Evolutionary conservation across 2,888 invertebrate genomes (phyloP).

Genomic region (Hylaea fasciaria): DNA sequence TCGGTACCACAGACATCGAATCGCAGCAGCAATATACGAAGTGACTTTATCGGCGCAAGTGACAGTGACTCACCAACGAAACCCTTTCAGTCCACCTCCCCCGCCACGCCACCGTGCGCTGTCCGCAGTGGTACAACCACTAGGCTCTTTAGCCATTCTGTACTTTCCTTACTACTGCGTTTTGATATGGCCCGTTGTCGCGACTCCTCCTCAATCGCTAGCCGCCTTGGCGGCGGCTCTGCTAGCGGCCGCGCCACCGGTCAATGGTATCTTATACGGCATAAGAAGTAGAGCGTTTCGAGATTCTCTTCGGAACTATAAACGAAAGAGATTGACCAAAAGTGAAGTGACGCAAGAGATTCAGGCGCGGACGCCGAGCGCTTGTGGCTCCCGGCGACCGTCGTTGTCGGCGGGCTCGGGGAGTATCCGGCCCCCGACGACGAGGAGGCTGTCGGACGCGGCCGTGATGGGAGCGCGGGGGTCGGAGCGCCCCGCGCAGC

Average conservation of each 20-base stretch:
- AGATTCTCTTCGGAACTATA: constrained; percentile 90
- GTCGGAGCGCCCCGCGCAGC: constrained; percentile 80
- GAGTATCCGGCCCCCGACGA: constrained; percentile 74
- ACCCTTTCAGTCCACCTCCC: constrained; percentile 90
- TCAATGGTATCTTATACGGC: constrained; percentile 92
- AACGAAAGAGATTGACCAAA: constrained; percentile 91
- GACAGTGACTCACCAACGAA: constrained; percentile 92
- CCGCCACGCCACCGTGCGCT: constrained; percentile 87
- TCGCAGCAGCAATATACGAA: constrained; percentile 93
- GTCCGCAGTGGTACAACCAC: constrained; percentile 88
- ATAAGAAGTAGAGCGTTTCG: constrained; percentile 89
- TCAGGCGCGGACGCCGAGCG: constrained; percentile 91
- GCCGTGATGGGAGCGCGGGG: constrained; percentile 75
- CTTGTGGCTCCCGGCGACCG: constrained; percentile 90
- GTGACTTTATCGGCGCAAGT: constrained; percentile 93
- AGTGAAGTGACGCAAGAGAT: constrained; percentile 92
- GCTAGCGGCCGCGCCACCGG: constrained; percentile 88
- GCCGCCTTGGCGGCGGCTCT: constrained; percentile 87
- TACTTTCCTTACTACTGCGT: constrained; percentile 91
- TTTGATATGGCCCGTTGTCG: constrained; percentile 87
- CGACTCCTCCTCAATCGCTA: constrained; percentile 70
- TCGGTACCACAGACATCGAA: constrained; percentile 91
- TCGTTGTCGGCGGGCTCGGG: constrained; percentile 86
- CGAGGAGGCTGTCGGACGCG: constrained; percentile 75
- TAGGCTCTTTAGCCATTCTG: constrained; percentile 88